Evolutionary conservation across 2,888 invertebrate genomes (phyloP).

Genomic region (Dendrolimus pini): DNA sequence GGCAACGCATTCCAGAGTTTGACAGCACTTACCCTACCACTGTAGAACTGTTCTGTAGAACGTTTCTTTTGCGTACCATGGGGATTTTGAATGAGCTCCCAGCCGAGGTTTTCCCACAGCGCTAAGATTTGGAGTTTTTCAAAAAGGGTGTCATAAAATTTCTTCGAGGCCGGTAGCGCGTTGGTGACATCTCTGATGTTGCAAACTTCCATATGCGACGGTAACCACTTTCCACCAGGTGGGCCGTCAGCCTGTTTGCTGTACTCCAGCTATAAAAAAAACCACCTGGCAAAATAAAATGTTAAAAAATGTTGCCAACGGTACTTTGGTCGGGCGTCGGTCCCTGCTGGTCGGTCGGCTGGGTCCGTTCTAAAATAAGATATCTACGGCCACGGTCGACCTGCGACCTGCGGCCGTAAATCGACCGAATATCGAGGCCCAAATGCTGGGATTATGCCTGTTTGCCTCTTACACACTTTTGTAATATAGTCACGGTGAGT

Average conservation of each 20-base stretch:
- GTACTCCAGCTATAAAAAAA: constrained; percentile 2
- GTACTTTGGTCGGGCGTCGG: constrained; percentile 20
- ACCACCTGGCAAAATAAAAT: neutral
- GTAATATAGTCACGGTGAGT: constrained; percentile 2
- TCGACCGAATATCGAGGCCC: constrained; percentile 35
- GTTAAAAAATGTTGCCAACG: constrained; percentile 18
- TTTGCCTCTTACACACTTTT: neutral
- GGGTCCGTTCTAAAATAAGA: constrained; percentile 54
- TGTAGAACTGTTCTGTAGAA: no score
- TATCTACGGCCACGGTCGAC: constrained; percentile 46
- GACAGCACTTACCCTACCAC: no score
- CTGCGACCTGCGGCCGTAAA: constrained; percentile 50
- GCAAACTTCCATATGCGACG: no score
- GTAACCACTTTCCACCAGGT: no score
- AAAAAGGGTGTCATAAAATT: no score
- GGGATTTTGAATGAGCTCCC: no score
- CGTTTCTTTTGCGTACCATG: no score
- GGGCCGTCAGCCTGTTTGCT: neutral
- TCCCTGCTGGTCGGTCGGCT: constrained; percentile 48
- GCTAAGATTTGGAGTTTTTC: no score
- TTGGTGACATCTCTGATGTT: no score
- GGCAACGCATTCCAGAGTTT: no score
- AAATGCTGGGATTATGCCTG: neutral
- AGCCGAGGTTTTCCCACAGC: no score
- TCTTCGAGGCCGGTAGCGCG: no score